Conservation (phyloP, 1,140 invertebrate species). For the Nasonia giraulti region DNA sequence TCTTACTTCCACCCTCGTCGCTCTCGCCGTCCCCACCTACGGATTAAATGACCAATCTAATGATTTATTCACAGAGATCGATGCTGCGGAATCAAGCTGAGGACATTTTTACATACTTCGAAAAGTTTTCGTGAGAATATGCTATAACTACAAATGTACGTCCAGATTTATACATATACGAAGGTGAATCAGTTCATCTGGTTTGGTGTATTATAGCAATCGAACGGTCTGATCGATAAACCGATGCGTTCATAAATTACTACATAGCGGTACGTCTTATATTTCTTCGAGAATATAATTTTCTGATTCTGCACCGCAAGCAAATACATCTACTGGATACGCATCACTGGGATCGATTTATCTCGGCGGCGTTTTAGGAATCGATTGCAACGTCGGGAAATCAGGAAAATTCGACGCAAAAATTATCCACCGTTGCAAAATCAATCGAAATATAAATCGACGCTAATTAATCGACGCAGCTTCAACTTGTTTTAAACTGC, state of each 20-base stretch:
- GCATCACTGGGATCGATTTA: constrained; percentile 14
- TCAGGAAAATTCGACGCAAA: neutral
- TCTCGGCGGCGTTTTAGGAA: neutral
- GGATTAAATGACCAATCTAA: constrained; percentile 54
- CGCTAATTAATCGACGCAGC: neutral
- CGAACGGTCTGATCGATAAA: constrained; percentile 25
- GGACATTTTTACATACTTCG: neutral
- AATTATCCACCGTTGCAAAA: neutral
- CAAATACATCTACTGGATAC: neutral
- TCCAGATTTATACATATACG: neutral
- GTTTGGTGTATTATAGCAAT: neutral
- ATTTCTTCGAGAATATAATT: constrained; percentile 28
- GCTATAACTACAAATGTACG: neutral
- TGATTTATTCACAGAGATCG: neutral
- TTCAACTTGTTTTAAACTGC: too few relatives aligned
- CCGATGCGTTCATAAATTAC: constrained; percentile 33
- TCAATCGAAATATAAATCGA: neutral
- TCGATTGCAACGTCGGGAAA: neutral
- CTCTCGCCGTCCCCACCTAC: constrained; percentile 78
- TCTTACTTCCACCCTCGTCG: constrained; percentile 81
- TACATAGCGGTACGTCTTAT: constrained; percentile 29
- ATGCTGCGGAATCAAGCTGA: neutral
- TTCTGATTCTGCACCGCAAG: neutral
- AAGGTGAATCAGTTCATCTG: constrained; percentile 10
- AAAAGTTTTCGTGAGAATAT: neutral